A percentile compares a stretch with the other conserved stretches of the same genome.
Conservation (phyloP, 2,113 vertebrate genomes). For the Aspidoscelis tigris region DNA sequence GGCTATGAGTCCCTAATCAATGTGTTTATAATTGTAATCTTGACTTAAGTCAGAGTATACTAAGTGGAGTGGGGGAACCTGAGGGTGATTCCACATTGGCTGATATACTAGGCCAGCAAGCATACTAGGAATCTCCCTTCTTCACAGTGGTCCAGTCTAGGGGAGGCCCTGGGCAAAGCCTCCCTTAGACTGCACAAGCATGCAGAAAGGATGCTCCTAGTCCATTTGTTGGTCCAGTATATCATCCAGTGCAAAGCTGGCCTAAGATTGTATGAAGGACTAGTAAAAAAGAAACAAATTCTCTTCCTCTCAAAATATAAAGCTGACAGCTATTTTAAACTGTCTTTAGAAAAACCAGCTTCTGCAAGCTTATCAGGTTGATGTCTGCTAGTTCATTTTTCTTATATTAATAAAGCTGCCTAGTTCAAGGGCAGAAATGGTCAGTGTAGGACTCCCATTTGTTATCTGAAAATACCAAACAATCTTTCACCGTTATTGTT, state of each 20-base stretch:
- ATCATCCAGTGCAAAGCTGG: no score
- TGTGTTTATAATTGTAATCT: background rate
- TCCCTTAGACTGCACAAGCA: no score
- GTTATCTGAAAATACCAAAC: background rate
- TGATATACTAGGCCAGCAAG: no score
- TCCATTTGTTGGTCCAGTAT: no score
- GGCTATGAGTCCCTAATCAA: background rate
- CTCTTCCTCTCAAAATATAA: background rate
- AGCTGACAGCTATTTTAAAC: background rate
- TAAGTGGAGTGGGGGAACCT: background rate
- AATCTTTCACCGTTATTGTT: background rate
- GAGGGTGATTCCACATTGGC: background rate
- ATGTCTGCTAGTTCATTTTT: background rate
- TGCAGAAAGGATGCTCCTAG: no score
- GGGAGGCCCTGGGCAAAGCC: no score
- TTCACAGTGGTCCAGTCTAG: no score
- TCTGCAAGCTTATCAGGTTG: background rate
- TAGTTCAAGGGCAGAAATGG: background rate
- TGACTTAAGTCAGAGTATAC: background rate
- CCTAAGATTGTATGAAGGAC: background rate
- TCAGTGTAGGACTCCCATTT: background rate
- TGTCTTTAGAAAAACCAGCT: background rate
- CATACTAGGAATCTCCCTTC: no score
- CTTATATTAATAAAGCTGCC: conserved; percentile 1
- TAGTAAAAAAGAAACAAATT: background rate